Evolutionary conservation across 2,797 vertebrate genomes (phyloP), one percentile per base, ranked within the genome.

Genomic region (Argentina silus): DNA sequence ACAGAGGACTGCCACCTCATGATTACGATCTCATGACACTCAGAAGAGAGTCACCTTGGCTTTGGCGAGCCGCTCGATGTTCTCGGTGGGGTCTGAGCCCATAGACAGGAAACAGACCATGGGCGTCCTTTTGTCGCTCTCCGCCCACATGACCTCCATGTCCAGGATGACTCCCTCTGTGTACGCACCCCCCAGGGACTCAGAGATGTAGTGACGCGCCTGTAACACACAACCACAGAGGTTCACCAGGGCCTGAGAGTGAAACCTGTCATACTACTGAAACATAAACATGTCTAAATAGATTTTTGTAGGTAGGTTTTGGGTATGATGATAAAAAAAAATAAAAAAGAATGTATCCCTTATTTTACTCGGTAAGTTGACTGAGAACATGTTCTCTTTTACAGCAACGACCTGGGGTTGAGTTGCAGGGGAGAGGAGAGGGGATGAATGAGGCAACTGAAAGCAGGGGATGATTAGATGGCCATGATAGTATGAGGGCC

Each of bases 21-120:
- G 27, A 36, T 36, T 4, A 36, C 27, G 27, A 36, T 36, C 27
- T 36, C 27, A 36, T 36, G 27, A 36, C 27, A 36, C 27, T 36
- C 27, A 36, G 27, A 36, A 36, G 27, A 45, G 17, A 11, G 12
- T 9, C 67, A 94, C 95, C 94, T 95, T 95, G 62, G 71, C 90
- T 85, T 93, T 95, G 79, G 95, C 92, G 23, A 96, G 89, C 19
- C 86, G 85, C 88, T 96, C 94, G 44, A 95, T 95, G 80, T 92
- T 95, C 85, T 96, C 95, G 0, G 95, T 95, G 8, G 95, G 95
- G 81, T 96, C 95, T 0, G 95, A 96, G 0, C 95, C 95, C 93
- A 94, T 89, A 0, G 95, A 95, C 51, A 96, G 89, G 79, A 96
- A 92, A 70, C 95, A 96, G 0, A 92, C 92, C 86, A 96, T 82